Conservation (phyloP, 2,888 invertebrate genomes). For the Agriotes lineatus region DNA sequence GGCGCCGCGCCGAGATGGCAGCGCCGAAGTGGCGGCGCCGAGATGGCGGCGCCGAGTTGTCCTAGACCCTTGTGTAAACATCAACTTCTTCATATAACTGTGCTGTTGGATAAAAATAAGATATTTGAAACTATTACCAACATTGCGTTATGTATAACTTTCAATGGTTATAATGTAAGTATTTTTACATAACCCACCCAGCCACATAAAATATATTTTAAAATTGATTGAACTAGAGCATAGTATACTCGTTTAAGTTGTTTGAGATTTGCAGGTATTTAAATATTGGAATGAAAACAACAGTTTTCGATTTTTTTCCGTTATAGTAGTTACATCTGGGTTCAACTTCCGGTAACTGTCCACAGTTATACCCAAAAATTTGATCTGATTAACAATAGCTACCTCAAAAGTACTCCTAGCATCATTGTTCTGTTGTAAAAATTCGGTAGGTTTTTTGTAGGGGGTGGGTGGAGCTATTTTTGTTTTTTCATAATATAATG, state of each 20-base stretch:
- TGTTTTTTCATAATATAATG: neutral
- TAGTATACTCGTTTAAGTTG: neutral
- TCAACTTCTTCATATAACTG: too few species aligned
- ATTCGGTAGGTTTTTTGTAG: too few species aligned
- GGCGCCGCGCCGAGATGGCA: too few species aligned
- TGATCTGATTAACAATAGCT: neutral
- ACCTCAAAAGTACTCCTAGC: neutral
- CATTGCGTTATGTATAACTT: too few species aligned
- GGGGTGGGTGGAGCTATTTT: neutral
- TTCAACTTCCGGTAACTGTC: neutral
- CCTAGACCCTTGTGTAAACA: too few species aligned
- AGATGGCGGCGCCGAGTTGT: too few species aligned
- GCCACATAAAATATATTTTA: neutral
- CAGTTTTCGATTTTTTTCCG: neutral
- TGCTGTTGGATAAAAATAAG: too few species aligned
- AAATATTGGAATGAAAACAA: neutral
- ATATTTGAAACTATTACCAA: too few species aligned
- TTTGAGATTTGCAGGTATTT: neutral
- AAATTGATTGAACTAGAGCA: constrained; percentile 3
- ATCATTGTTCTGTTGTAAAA: constrained; percentile 3
- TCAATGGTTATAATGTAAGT: too few species aligned
- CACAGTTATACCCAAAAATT: constrained; percentile 1
- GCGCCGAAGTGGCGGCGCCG: too few species aligned
- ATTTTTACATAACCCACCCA: too few species aligned
- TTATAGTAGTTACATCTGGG: neutral